A percentile compares a stretch with the other conserved stretches of the same genome.
Conservation (phyloP, 2,113 vertebrate species). For the Apodemus speciosus region DNA sequence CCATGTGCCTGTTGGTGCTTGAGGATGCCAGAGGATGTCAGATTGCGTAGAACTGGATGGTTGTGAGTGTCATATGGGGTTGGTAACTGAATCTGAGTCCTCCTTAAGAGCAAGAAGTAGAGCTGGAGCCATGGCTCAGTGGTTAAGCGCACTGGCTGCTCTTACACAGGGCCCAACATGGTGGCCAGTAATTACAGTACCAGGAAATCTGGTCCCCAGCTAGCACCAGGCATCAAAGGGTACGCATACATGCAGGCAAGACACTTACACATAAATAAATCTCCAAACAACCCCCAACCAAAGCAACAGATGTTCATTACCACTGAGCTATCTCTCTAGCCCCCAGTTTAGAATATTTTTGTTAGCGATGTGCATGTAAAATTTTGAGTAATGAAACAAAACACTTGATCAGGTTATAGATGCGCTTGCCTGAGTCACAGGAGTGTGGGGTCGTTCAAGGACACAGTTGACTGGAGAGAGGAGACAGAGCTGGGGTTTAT, state of each 20-base stretch:
- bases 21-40: background rate
- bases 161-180: background rate
- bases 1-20: background rate
- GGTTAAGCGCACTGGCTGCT: background rate
- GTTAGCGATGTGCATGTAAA: background rate
- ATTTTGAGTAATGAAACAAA: background rate
- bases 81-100: background rate
- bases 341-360: background rate
- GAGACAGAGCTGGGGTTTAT: background rate
- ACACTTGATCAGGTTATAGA: background rate
- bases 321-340: background rate
- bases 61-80: background rate
- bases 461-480: background rate
- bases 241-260: background rate
- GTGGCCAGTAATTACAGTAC: background rate
- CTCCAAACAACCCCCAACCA: background rate
- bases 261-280: background rate
- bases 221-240: background rate
- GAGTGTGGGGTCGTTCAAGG: constrained; percentile 13
- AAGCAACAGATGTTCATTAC: background rate
- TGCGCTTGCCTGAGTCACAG: background rate
- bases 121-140: background rate
- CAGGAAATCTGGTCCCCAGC: background rate
- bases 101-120: background rate
- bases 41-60: background rate